Evolutionary conservation across 35 echinoderm and acorn worm species (phyloP).

Genomic region (Diadema setosum): DNA sequence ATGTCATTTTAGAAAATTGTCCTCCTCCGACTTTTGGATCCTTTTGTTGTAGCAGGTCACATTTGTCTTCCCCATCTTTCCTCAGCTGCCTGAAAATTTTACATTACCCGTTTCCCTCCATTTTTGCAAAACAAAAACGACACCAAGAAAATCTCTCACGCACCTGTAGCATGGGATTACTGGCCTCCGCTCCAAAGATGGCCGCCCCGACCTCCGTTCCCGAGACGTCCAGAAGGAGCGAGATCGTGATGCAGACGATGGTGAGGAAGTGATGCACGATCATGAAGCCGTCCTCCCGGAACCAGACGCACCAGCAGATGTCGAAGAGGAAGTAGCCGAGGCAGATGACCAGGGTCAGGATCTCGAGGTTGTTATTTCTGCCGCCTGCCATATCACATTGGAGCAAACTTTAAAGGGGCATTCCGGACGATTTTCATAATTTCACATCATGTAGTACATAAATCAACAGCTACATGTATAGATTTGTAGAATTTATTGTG

Average conservation of each 20-base stretch:
- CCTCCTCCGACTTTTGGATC: too few relatives aligned
- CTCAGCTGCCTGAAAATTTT: too few relatives aligned
- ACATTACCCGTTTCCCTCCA: too few relatives aligned
- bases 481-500: too few relatives aligned
- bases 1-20: too few relatives aligned
- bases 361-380: conserved; percentile 67
- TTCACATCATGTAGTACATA: too few relatives aligned
- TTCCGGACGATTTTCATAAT: too few relatives aligned
- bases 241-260: conserved; percentile 47
- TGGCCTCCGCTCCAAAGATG: conserved; percentile 82
- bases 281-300: conserved; percentile 61
- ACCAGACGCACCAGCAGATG: conserved; percentile 88
- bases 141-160: neutral
- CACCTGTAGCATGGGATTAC: conserved; percentile 85
- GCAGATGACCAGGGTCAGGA: conserved; percentile 59
- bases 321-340: conserved; percentile 96
- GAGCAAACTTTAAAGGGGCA: too few relatives aligned
- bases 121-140: neutral
- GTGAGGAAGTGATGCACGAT: conserved; percentile 75
- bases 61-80: too few relatives aligned
- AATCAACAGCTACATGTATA: too few relatives aligned
- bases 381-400: conserved; percentile 71
- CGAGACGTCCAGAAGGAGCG: conserved; percentile 30
- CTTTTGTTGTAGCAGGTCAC: too few relatives aligned
- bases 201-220: conserved; percentile 82